Base-by-base conservation (phyloP, 2,797 vertebrate species). In the Liparis tanakae region DNA sequence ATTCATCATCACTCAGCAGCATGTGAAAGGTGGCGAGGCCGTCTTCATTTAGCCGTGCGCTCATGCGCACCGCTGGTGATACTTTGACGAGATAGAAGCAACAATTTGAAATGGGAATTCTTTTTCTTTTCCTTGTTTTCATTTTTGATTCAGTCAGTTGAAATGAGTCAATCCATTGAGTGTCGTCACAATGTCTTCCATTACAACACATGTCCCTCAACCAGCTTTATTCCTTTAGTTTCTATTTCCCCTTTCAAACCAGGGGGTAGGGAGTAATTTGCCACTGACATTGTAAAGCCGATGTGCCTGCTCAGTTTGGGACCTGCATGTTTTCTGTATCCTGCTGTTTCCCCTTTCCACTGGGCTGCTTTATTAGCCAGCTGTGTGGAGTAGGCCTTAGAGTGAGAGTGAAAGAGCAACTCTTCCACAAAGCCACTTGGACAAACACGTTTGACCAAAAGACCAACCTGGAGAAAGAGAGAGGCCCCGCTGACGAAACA, bases 401-500 rank as follows among this genome's bases (percentile, higher is more conserved):
- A 66, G 73, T 30, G 63, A 74, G 62, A 64, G 54, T 83, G 78
- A 85, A 89, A 91, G 79, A 87, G 55, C 63, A 76, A 57, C 73
- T 75, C 58, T 63, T 48, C 79, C 65, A 85, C 74, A 89, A 85
- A 90, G 85, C 72, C 56, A 65, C 67, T 80, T 77, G 80, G 54
- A 76, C 70, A 86, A 88, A 87, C 74, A 82, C 67, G 58, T 86
- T 85, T 88, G 81, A 74, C 85, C 72, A 77, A 75, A 84, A 76
- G 68, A 53, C 59, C 59, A 62, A 67, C 55, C 67, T 18, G 15
- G 14, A 81, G 67, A 85, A 70, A 85, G 76, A 66, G 57, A 57
- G 81, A 74, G 85, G 80, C 70, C 69, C 72, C 14, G 56, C 20
- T 60, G 44, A 48, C 73, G 72, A 71, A 25, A 85, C 81, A 84